Percentiles rank a stretch among this genome's conserved stretches.
phyloP scores from a whole-genome alignment of 2,113 vertebrate species.

The Asarcornis scutulata region DNA sequence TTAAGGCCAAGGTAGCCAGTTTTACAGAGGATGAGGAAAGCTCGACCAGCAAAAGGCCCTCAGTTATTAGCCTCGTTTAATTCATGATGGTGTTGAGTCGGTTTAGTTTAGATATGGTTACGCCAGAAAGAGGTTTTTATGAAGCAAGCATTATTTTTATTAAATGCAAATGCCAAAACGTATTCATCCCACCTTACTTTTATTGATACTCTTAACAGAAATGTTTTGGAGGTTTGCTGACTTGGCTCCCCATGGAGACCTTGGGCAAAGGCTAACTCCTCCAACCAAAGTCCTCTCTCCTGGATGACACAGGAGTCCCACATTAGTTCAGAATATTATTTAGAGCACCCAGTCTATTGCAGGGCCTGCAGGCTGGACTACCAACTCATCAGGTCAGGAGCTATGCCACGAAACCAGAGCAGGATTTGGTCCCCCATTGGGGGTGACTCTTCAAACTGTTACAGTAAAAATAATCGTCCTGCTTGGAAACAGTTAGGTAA shows the following conservation, averaged over 20 bases:
- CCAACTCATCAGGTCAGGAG: accelerated
- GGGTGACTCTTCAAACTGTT: background rate
- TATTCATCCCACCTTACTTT: background rate
- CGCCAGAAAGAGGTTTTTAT: background rate
- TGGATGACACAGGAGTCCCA: background rate
- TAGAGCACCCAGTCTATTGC: background rate
- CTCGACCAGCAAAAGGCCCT: background rate
- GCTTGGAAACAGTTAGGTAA: background rate
- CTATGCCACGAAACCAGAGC: background rate
- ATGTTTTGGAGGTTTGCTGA: background rate
- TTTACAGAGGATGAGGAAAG: background rate
- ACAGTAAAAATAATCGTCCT: background rate
- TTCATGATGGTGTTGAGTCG: background rate
- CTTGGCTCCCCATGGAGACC: background rate
- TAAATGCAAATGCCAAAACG: background rate
- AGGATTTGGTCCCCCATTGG: background rate
- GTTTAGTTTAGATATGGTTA: background rate
- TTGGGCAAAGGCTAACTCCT: background rate
- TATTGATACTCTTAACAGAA: background rate
- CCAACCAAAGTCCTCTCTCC: background rate
- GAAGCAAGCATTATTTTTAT: background rate
- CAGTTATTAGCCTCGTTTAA: background rate
- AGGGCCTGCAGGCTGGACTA: background rate
- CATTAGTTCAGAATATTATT: background rate
- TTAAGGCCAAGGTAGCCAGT: background rate